Evolutionary conservation across 2,797 vertebrate species (phyloP), one percentile per base, ranked within the genome.

Genomic region (Zalophus californianus): DNA sequence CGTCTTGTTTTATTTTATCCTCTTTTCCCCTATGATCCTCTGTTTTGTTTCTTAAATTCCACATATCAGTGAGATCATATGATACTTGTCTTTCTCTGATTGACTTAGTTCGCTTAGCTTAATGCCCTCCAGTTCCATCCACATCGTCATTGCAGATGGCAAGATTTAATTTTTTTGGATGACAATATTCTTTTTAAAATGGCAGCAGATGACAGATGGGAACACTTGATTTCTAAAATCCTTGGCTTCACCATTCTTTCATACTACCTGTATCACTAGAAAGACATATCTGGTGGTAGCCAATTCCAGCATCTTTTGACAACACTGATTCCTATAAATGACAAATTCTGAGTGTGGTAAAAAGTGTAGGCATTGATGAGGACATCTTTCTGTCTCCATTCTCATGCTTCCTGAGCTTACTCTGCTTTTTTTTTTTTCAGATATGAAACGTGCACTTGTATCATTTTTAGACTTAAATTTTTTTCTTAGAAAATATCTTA

Each of bases 171-270:
- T 64, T 64, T 64, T 32, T 64, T 64, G 62, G 62, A 16, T 64
- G 62, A 29, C 7, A 12, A 78, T 95, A 44, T 20, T 48, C 2
- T 91, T 25, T 86, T 93, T 35, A 95, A 85, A 92, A 80, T 82
- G 66, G 21, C n/a, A 82, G 50, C 16, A 91, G 11, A 79, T 56
- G 2, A 70, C n/a, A 73, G 14, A 23, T 12, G 48, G 48, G 21
- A 82, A 85, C 5, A 4, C 5, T 91, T 95, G 35, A 89, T 41
- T 88, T 94, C 15, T 75, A 58, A 80, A 94, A 72, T 92, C 15
- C 3, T 96, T 56, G 32, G 18, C 23, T 94, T 96, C 27, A 54
- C 13, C 86, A 10, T 60, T 92, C 27, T 90, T 79, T 70, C 23
- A 27, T 68, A 38, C 16, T 87, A 95, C 9, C 2, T 92, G 3